Conservation (phyloP, 2,113 vertebrate species). For the Hymenochirus boettgeri region DNA sequence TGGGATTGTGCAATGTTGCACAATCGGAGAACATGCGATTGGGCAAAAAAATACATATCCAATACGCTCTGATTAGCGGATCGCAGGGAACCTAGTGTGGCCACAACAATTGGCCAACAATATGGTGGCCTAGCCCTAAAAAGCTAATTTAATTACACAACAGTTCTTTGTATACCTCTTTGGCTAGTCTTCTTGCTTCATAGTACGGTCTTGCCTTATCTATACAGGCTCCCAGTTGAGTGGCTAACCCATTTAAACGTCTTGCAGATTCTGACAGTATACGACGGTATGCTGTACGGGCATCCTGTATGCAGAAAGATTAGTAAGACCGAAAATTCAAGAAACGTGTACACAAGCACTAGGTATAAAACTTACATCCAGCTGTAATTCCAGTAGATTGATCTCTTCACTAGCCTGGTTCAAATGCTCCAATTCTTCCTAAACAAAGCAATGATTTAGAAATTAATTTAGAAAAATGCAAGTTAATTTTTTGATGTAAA, state of each 20-base stretch:
- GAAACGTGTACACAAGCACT: background rate
- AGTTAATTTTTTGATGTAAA: too few relatives aligned
- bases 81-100: too few relatives aligned
- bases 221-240: conserved; percentile 79
- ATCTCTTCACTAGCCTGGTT: conserved; percentile 89
- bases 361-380: conserved; percentile 69
- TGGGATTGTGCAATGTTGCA: too few relatives aligned
- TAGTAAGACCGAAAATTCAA: too few relatives aligned
- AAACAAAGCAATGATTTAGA: too few relatives aligned
- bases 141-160: too few relatives aligned
- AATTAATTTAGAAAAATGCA: too few relatives aligned
- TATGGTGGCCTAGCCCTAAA: too few relatives aligned
- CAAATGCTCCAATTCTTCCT: conserved; percentile 87
- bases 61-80: too few relatives aligned
- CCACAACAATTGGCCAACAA: too few relatives aligned
- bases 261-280: conserved; percentile 84
- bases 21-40: too few relatives aligned
- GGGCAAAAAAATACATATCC: too few relatives aligned
- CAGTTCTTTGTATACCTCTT: conserved; percentile 70
- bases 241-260: conserved; percentile 79
- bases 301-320: conserved; percentile 63
- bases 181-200: conserved; percentile 79
- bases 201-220: conserved; percentile 89
- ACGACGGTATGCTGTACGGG: conserved; percentile 79
- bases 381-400: conserved; percentile 81